Base-by-base conservation (phyloP, 1,140 invertebrate genomes). In the Rhizoglyphus robini region DNA sequence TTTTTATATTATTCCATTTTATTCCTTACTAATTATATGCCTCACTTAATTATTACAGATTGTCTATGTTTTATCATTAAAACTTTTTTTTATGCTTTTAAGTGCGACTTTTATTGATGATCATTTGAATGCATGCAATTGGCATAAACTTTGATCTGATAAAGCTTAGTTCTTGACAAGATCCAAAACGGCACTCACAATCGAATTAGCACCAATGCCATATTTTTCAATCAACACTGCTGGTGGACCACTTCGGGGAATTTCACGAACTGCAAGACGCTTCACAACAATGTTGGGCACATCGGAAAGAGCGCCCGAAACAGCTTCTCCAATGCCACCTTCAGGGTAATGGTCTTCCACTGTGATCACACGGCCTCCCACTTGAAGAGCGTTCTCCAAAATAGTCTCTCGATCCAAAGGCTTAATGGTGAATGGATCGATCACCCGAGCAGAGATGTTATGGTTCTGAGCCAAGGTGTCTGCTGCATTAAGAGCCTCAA, bases 281-380 rank as follows among this genome's bases (percentile, higher is more conserved):
- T 87, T 87, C 3, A 98, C 83, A n/a, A 84, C 75, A 41, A 91
- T 83, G 72, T 86, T 81, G 18, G 79, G 79, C 25, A 13, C 1
- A 47, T 82, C 74, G 25, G 87, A 81, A 54, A 97, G 79, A 15
- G 88, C 92, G 18, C 83, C 82, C 25, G 85, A 73, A 13, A 99
- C 94, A 61, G 95, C 93, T 74, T 98, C 95, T 66, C 96, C 96
- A 58, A 99, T 73, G 68, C 96, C 96, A 88, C 87, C 90, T 78
- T 91, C 86, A 49, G 85, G 81, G 74, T 99, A 99, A 77, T 99
- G 96, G 78, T 99, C 96, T 75, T 99, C 96, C 4, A 96, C 90
- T 31, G 92, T 92, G 48, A 99, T 72, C 38, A 98, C 82, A 29
- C 83, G 81, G 0, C 91, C 91, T 36, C 86, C 86, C 66, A 82